These are phyloP conservation scores for Amphipoea lucens DNA, from an alignment of 2,888 invertebrate species.

Conservation along the genomic window DNA sequence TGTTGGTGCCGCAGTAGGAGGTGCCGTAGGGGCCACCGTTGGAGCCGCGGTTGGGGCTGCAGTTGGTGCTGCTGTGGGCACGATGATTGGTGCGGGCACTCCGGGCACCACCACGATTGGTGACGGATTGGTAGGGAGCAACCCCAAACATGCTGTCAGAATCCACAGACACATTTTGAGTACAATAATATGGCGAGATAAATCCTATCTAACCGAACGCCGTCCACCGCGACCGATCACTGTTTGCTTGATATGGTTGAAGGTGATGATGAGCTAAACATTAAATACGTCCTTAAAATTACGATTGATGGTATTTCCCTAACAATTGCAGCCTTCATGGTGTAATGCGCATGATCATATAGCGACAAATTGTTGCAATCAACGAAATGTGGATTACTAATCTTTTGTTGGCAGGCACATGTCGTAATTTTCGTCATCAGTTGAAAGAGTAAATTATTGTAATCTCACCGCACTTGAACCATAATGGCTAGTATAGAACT, in stretches of 20 bases:
- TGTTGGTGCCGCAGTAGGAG: slow-evolving; percentile 58
- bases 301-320: slow-evolving; percentile 86
- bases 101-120: slow-evolving; percentile 81
- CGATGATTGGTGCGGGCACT: slow-evolving; percentile 83
- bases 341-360: slow-evolving; percentile 83
- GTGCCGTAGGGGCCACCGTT: slow-evolving; percentile 39
- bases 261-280: slow-evolving; percentile 77
- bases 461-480: slow-evolving; percentile 65
- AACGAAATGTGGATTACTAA: slow-evolving; percentile 85
- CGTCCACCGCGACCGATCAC: slow-evolving; percentile 59
- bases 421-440: slow-evolving; percentile 75
- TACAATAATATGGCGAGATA: slow-evolving; percentile 28
- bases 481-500: slow-evolving; percentile 50
- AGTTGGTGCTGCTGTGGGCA: slow-evolving; percentile 79
- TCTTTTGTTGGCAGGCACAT: slow-evolving; percentile 74
- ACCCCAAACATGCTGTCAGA: slow-evolving; percentile 86
- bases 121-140: slow-evolving; percentile 80
- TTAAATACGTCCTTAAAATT: slow-evolving; percentile 85
- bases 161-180: slow-evolving; percentile 87
- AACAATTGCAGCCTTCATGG: slow-evolving; percentile 89
- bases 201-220: slow-evolving; percentile 17
- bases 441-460: slow-evolving; percentile 70
- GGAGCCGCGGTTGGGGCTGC: slow-evolving; percentile 64
- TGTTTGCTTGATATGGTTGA: slow-evolving; percentile 69
- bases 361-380: slow-evolving; percentile 88